phyloP scores from a whole-genome alignment of 2,113 vertebrate genomes.

The Mungos mungo region DNA sequence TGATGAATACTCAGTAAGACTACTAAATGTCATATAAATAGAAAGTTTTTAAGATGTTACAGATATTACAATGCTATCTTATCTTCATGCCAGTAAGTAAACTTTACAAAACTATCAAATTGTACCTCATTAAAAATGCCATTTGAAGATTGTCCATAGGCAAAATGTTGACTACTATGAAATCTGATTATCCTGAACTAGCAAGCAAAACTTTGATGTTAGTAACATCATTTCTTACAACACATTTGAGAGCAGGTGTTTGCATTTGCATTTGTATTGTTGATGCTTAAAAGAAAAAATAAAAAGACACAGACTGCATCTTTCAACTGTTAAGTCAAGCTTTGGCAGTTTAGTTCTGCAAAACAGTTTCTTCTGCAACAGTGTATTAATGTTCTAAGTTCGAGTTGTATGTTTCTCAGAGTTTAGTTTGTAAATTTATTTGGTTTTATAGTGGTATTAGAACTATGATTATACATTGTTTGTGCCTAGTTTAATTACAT shows the following conservation, averaged over 20 bases:
- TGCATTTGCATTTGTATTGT: neutral
- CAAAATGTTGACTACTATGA: neutral
- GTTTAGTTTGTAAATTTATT: conserved; percentile 2
- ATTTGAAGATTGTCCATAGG: neutral
- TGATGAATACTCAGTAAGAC: neutral
- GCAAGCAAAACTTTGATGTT: neutral
- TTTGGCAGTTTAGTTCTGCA: neutral
- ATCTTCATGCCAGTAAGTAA: neutral
- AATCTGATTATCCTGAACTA: neutral
- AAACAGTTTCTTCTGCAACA: neutral
- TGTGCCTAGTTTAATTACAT: neutral
- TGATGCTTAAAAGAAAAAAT: neutral
- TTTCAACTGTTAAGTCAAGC: neutral
- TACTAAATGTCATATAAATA: neutral
- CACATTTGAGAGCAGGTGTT: neutral
- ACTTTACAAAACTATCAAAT: neutral
- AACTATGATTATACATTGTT: neutral
- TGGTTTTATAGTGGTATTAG: neutral
- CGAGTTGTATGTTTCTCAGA: neutral
- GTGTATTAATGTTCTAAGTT: neutral
- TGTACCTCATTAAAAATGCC: neutral
- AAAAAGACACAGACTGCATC: neutral
- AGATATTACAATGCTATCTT: neutral
- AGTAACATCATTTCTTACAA: neutral
- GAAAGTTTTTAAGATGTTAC: neutral